Evolutionary conservation across 2,113 vertebrate species (phyloP), one percentile per base, ranked within the genome.

Genomic region (Festucalex cinctus): DNA sequence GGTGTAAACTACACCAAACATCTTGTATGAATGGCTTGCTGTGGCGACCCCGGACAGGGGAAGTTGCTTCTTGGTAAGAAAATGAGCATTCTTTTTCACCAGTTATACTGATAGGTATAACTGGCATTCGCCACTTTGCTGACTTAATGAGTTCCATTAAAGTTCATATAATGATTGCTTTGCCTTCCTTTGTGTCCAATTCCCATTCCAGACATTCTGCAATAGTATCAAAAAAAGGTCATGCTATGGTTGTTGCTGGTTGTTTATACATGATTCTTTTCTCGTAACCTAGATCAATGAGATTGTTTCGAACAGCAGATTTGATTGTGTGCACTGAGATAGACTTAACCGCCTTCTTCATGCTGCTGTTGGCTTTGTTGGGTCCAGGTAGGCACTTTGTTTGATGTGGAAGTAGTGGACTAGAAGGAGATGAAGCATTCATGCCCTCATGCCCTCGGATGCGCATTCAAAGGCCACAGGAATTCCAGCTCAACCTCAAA

Each of bases 401-500:
- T 68, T 13, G 39, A 35, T 60, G 51, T 39, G 35, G 20, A 54
- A 17, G 56, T 44, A 68, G 35, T 22, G 36, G 13, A 66, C 41
- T 49, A 35, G 46, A 22, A 20, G 36, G 54, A 53, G 36, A 65
- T 49, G 63, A 64, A 68, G 65, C 53, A 19, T 35, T 64, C 53
- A 19, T 65, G 64, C 83, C 79, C 75, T 72, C 59, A 82, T 83
- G 74, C 70, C 76, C 73, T 72, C 73, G 82, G 68, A 78, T 46
- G 60, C 70, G 48, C 44, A 60, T 65, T 68, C 67, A 63, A 63
- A 73, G 61, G 74, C 48, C 76, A 68, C 68, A 84, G 68, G 71
- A 80, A 82, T 85, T 80, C 66, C 69, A 49, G 61, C n/a, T 63
- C 57, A 41, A 44, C 77, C 82, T 85, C 76, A 82, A 86, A 84